These are phyloP conservation scores for Alentia gelatinosa DNA, from an alignment of 2,888 invertebrate genomes.

Conservation along the genomic window DNA sequence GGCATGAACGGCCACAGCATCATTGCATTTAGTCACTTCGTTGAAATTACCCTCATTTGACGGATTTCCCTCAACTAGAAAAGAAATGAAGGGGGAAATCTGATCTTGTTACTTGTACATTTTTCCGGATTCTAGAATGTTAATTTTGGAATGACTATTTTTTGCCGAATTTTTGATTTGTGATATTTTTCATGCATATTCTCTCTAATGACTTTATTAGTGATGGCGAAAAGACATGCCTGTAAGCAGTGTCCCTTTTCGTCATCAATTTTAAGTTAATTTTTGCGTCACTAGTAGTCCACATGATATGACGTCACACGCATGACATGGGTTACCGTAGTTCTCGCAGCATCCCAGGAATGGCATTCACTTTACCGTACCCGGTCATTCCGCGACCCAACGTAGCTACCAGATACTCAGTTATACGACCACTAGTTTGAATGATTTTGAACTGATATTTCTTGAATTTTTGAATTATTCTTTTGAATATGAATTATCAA, in stretches of 20 bases:
- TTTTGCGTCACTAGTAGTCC: not conserved
- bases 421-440: not conserved
- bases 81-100: not conserved
- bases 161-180: not conserved
- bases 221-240: not conserved
- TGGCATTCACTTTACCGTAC: not conserved
- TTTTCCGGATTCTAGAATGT: not conserved
- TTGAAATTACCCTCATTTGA: not conserved
- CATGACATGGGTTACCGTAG: not conserved
- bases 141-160: slow-evolving; percentile 5
- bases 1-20: too few relatives aligned
- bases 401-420: not conserved
- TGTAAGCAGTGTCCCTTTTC: not conserved
- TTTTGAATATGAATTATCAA: not conserved
- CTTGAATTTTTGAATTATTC: not conserved
- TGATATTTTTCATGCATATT: not conserved
- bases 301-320: not conserved
- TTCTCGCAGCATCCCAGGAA: not conserved
- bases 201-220: not conserved
- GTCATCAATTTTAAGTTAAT: not conserved
- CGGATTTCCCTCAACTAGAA: not conserved
- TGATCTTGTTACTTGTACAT: not conserved
- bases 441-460: not conserved
- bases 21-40: not conserved
- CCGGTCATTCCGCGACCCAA: not conserved